A percentile compares a stretch with the other conserved stretches of the same genome.
phyloP scores from a whole-genome alignment of 2,888 invertebrate genomes.

The Uropetala carovei region DNA sequence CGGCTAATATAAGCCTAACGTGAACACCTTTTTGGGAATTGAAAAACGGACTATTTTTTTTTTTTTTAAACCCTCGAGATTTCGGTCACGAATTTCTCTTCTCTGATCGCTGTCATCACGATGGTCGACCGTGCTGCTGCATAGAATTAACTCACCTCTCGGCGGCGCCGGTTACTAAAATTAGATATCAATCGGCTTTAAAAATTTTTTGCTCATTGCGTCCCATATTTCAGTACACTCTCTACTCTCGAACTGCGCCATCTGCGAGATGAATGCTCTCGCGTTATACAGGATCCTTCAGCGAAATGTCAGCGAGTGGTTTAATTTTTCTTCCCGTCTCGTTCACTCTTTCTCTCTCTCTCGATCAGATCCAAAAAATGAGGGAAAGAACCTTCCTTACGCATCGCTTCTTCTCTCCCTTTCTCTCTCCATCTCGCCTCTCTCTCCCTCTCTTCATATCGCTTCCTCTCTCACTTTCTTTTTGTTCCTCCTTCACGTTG shows the following conservation, averaged over 20 bases:
- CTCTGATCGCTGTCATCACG: no score
- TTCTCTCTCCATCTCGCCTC: background rate
- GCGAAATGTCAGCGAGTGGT: slow-evolving; percentile 1
- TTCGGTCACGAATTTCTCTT: no score
- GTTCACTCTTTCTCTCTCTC: background rate
- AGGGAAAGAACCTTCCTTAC: background rate
- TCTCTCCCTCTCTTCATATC: background rate
- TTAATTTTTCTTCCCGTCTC: background rate
- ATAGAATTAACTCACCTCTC: background rate
- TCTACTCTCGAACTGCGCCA: background rate
- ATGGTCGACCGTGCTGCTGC: background rate
- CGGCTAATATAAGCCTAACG: no score
- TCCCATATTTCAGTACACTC: background rate
- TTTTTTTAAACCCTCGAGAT: no score
- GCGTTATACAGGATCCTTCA: background rate
- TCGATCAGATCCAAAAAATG: background rate
- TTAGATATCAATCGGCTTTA: slow-evolving; percentile 20
- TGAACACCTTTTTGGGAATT: no score
- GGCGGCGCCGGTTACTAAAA: background rate
- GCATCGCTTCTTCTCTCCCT: background rate
- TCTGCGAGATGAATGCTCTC: background rate
- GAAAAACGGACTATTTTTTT: no score
- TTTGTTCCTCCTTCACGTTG: background rate
- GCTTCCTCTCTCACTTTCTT: background rate
- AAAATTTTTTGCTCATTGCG: background rate